Percentiles rank a stretch among this genome's conserved stretches.
phyloP scores from a whole-genome alignment of 2,888 invertebrate genomes.

The Phytoseiulus persimilis region DNA sequence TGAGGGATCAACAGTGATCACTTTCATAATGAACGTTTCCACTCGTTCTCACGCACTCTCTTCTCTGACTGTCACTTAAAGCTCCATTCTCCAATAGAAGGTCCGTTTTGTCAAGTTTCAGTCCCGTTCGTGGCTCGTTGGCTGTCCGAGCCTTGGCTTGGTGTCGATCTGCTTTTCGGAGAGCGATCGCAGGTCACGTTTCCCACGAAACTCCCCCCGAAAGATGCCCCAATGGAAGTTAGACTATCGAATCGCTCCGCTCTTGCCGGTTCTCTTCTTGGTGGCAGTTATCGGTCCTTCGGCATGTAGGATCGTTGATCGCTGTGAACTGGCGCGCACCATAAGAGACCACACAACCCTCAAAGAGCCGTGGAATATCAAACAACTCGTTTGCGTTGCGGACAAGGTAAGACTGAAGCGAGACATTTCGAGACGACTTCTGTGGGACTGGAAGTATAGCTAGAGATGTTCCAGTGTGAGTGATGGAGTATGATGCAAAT shows the following conservation, averaged over 20 bases:
- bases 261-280: background rate
- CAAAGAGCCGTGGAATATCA: constrained; percentile 22
- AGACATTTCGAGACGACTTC: no score
- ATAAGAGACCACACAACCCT: constrained; percentile 7
- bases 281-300: background rate
- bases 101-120: background rate
- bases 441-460: no score
- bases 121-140: background rate
- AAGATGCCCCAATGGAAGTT: background rate
- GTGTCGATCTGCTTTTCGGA: no score
- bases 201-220: background rate
- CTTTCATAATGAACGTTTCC: background rate
- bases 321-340: constrained; percentile 6
- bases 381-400: constrained; percentile 17
- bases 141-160: background rate
- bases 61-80: no score
- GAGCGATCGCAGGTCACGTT: background rate
- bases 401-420: background rate
- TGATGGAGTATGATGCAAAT: no score
- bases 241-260: background rate
- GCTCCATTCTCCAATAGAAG: background rate
- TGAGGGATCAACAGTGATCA: background rate
- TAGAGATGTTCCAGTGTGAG: no score
- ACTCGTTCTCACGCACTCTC: background rate
- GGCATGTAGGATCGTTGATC: background rate